Base-by-base conservation (phyloP, 2,797 vertebrate species). In the Salmo trutta region DNA sequence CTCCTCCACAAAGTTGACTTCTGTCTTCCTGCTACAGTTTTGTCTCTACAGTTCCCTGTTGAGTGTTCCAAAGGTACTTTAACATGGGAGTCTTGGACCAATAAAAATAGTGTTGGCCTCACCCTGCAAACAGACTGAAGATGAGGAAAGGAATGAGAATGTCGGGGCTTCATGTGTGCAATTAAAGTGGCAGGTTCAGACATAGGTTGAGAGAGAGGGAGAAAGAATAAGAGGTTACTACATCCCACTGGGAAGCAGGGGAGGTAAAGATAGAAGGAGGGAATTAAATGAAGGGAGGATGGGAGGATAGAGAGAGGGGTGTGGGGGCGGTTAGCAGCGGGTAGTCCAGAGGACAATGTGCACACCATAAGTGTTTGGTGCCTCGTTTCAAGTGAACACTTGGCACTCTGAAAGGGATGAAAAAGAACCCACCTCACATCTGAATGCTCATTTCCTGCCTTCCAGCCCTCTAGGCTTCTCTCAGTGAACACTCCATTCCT, bases 381-480 rank as follows among this genome's bases (percentile, higher is more conserved):
- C 77, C 70, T 64, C 6, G 74, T 77, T 47, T 85, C 79, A 81
- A 81, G 81, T 81, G 84, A 89, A 82, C 77, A n/a, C 77, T 76
- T 51, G 80, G 19, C 56, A 77, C 15, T 47, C 10, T 24, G 31
- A 71, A 70, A 41, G 36, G 77, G 86, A 79, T 86, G 77, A 86
- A 86, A 80, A 85, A 77, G 82, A 67, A 77, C 47, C 81, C 79
- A 82, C 71, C 81, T 84, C 69, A 33, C 80, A 71, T 68, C 76
- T 82, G 82, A 87, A 85, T 80, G 78, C 70, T 86, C 77, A 70
- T 82, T 89, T 86, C 77, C 75, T 78, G 6, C 24, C 68, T 68
- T 54, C 75, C 27, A n/a, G 3, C 19, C 68, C 68, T 47, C 41
- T 1, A 3, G 41, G 36, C 3, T 51, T 19, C 69, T 12, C n/a